Base-by-base conservation (phyloP, 2,888 invertebrate species). In the Allygus modestus region DNA sequence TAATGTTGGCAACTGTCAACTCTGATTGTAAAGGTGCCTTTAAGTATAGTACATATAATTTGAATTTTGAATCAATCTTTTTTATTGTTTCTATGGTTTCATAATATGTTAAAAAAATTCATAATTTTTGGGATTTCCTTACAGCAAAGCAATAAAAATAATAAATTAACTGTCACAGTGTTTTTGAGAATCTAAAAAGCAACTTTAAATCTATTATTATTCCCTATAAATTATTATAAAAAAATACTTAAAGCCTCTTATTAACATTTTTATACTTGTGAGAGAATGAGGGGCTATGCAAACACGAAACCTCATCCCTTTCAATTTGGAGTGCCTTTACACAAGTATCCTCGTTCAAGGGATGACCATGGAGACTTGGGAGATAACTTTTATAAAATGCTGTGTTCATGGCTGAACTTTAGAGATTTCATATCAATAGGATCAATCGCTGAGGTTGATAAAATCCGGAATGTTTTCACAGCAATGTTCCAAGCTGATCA, bases 361-460 rank as follows among this genome's bases (percentile, higher is more conserved):
- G 17, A 28, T 12, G 15, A 15, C 12, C 65, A 65, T 15, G 65
- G 31, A 9, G 65, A 28, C 31, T 28, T 0, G 0, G 17, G 31
- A 4, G 65, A 65, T 58, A 58, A 23, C 17, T 65, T 65, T 11
- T 65, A 65, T 31, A 65, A 65, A 28, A 31, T 15, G 17, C 4
- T 65, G 17, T 65, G 26, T 28, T 65, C 65, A 7, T 65, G 65
- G 65, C 1, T 65, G 28, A 31, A 65, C 31, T 28, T 65, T 17
- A 28, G 31, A 31, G 11, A 65, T 5, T 31, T 58, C 0, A 58
- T 7, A 5, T 58, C 65, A 65, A 65, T 15, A 12, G 31, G 31
- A 15, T 65, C 65, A 65, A 65, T 65, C 28, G 2, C 58, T 23
- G 65, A 65, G 2, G 65, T 65, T 28, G 31, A 65, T 28, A 65